These are phyloP conservation scores for Xiphorhynchus erythropygius DNA, from an alignment of 2,797 vertebrate genomes.

Conservation along the genomic window DNA sequence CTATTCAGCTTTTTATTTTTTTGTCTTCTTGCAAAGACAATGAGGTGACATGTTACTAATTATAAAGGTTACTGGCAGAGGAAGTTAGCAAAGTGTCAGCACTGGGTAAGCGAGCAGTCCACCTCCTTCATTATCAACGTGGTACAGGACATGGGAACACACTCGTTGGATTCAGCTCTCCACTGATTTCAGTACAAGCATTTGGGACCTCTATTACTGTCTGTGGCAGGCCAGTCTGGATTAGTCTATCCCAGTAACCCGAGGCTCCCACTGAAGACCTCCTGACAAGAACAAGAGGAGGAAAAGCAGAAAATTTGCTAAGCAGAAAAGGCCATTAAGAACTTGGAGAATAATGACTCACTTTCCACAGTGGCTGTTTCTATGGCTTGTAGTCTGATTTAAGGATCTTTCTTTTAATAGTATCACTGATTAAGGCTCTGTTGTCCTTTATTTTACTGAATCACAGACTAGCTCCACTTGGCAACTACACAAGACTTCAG, in stretches of 20 bases:
- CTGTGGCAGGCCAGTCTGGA: background rate
- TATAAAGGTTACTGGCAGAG: background rate
- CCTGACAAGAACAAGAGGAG: background rate
- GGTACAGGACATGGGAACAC: background rate
- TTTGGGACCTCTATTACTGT: background rate
- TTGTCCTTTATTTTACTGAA: background rate
- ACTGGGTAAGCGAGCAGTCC: background rate
- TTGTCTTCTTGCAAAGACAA: background rate
- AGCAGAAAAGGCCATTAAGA: background rate
- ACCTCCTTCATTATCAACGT: background rate
- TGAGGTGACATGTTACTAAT: rapidly evolving
- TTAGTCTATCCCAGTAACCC: background rate
- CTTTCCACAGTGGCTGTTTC: background rate
- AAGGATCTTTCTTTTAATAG: background rate
- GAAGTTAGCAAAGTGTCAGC: background rate
- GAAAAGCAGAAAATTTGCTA: background rate
- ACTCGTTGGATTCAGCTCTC: background rate
- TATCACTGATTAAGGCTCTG: background rate
- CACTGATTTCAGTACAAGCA: background rate
- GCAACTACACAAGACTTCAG: background rate
- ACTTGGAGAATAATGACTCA: background rate
- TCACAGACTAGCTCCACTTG: background rate
- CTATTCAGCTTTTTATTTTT: background rate
- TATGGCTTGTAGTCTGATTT: background rate
- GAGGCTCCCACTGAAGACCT: background rate